Conservation (phyloP, 2,888 invertebrate genomes). For the Linyphia triangularis region DNA sequence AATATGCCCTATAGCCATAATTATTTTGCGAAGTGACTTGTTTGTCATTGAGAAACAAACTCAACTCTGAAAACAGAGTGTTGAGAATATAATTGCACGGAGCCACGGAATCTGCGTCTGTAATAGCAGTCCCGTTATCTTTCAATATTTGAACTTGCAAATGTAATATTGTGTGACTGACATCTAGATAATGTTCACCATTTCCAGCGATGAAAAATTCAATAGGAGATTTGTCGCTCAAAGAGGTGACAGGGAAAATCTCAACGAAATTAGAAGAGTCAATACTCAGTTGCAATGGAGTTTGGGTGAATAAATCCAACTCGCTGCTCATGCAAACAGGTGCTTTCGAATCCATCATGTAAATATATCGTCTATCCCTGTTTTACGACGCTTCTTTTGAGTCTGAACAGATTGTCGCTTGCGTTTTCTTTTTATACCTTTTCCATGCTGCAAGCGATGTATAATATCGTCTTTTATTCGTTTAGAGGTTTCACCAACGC, state of each 20-base stretch:
- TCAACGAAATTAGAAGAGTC: constrained; percentile 25
- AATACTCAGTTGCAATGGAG: neutral
- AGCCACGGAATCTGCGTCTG: neutral
- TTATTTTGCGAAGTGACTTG: constrained; percentile 38
- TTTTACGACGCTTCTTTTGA: constrained; percentile 20
- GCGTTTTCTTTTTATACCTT: constrained; percentile 32
- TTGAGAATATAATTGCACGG: constrained; percentile 43
- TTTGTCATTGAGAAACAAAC: constrained; percentile 39
- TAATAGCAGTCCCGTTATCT: neutral
- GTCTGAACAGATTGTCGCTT: neutral
- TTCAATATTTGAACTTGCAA: constrained; percentile 24
- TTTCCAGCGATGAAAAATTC: constrained; percentile 38
- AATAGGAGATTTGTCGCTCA: constrained; percentile 34
- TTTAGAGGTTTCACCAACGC: neutral
- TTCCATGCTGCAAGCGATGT: constrained; percentile 17
- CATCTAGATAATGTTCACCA: constrained; percentile 36
- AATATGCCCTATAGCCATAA: constrained; percentile 7
- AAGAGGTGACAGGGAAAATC: constrained; percentile 21
- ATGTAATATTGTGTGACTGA: constrained; percentile 24
- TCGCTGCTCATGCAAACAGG: constrained; percentile 7
- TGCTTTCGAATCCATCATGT: constrained; percentile 14
- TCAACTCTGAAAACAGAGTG: constrained; percentile 38
- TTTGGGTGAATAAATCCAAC: constrained; percentile 14
- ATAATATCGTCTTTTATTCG: constrained; percentile 33
- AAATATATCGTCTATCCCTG: constrained; percentile 10